A percentile compares a stretch with the other conserved stretches of the same genome.
Conservation (phyloP, 1,140 invertebrate species). For the Atta colombica region DNA sequence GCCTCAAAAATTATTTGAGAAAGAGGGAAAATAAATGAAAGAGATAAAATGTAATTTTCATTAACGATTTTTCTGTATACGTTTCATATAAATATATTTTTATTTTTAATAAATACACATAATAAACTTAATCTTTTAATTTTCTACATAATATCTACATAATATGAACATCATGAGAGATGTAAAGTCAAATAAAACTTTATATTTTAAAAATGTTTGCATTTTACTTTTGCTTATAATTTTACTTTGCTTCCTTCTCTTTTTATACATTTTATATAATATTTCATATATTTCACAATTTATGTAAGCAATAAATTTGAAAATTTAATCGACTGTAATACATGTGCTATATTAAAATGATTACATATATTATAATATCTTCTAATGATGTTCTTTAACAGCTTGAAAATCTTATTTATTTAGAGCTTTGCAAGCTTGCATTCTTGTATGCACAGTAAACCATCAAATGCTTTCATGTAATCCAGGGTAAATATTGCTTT, state of each 20-base stretch:
- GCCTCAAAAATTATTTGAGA: background rate
- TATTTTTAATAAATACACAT: background rate
- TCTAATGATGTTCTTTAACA: background rate
- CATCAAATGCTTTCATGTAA: background rate
- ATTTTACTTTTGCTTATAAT: background rate
- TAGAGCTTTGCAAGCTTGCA: background rate
- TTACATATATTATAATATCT: background rate
- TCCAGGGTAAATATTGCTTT: background rate
- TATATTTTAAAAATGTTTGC: no score
- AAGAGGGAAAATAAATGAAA: background rate
- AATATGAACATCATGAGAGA: background rate
- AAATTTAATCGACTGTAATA: background rate
- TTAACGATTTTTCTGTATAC: background rate
- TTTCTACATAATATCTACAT: background rate
- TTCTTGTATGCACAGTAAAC: background rate
- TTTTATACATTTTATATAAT: no score
- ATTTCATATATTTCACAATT: background rate
- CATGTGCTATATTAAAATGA: background rate
- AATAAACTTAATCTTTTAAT: background rate
- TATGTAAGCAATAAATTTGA: background rate
- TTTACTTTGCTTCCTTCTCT: background rate
- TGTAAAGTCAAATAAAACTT: background rate
- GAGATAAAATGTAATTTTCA: background rate
- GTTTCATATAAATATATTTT: background rate
- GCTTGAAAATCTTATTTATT: background rate